Conservation (phyloP, 2,888 invertebrate genomes). For the Ethmia dodecea region DNA sequence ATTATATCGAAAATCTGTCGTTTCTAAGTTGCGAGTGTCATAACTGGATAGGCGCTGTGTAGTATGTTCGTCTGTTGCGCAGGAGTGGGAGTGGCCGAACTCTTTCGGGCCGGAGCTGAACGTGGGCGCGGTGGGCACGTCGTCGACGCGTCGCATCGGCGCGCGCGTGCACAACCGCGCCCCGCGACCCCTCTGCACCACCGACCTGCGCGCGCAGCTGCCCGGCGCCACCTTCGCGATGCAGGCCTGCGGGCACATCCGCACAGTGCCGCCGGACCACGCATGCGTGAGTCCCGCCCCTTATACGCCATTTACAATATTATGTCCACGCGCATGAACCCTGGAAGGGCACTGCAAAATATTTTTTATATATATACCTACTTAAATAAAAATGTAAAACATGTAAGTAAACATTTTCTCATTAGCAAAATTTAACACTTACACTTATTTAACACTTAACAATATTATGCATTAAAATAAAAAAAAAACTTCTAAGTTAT, state of each 20-base stretch:
- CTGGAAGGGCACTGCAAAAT: no score
- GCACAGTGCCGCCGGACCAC: conserved; percentile 19
- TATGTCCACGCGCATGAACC: no score
- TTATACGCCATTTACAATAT: no score
- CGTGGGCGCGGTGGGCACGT: conserved; percentile 81
- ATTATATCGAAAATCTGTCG: no score
- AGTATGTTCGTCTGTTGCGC: not conserved
- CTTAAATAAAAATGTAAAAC: no score
- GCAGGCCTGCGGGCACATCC: conserved; percentile 13
- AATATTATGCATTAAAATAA: no score
- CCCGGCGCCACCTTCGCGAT: conserved; percentile 28
- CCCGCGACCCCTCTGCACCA: conserved; percentile 38
- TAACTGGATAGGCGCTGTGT: not conserved
- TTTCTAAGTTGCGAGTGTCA: no score
- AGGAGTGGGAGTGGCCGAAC: conserved; percentile 59
- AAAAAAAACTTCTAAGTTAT: no score
- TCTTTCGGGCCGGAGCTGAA: conserved; percentile 55
- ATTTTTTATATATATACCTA: no score
- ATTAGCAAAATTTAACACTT: no score
- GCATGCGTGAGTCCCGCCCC: conserved; percentile 17
- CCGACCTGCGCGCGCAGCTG: conserved; percentile 25
- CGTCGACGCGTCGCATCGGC: conserved; percentile 81
- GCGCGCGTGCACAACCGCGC: conserved; percentile 55
- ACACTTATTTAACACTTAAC: no score
- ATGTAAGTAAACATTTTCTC: no score